Evolutionary conservation across 2,888 invertebrate species (phyloP).

Genomic region (Megaustenia siamemsis): DNA sequence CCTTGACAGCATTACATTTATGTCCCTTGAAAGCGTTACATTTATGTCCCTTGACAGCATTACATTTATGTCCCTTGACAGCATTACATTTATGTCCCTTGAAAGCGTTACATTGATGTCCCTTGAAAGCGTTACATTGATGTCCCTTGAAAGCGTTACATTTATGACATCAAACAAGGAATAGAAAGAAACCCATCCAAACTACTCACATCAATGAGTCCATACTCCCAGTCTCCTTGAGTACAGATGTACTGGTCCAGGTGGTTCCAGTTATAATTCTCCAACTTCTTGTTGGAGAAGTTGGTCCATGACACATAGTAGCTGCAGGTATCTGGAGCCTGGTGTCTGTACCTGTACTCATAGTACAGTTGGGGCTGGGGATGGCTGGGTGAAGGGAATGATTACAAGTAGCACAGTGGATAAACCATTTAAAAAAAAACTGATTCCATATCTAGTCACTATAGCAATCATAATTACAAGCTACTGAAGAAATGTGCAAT

Average conservation of each 20-base stretch:
- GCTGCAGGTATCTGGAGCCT: slow-evolving; percentile 78
- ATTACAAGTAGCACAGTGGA: background rate
- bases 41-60: too few relatives aligned
- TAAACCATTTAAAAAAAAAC: background rate
- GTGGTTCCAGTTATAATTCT: slow-evolving; percentile 98
- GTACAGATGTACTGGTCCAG: slow-evolving; percentile 98
- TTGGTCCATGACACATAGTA: slow-evolving; percentile 97
- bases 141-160: too few relatives aligned
- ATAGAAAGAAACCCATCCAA: too few relatives aligned
- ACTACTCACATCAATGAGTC: slow-evolving; percentile 88
- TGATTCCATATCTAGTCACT: too few relatives aligned
- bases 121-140: too few relatives aligned
- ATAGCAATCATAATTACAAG: too few relatives aligned
- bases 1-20: too few relatives aligned
- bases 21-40: too few relatives aligned
- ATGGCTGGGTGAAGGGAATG: slow-evolving; percentile 84
- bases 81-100: too few relatives aligned
- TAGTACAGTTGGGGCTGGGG: slow-evolving; percentile 94
- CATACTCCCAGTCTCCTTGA: slow-evolving; percentile 91
- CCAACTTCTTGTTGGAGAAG: slow-evolving; percentile 95
- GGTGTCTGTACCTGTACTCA: slow-evolving; percentile 82
- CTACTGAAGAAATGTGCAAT: too few relatives aligned
- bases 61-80: too few relatives aligned
- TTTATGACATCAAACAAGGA: background rate
- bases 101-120: too few relatives aligned